Conservation (phyloP, 1,140 invertebrate genomes). For the Caenorhabditis remanei region DNA sequence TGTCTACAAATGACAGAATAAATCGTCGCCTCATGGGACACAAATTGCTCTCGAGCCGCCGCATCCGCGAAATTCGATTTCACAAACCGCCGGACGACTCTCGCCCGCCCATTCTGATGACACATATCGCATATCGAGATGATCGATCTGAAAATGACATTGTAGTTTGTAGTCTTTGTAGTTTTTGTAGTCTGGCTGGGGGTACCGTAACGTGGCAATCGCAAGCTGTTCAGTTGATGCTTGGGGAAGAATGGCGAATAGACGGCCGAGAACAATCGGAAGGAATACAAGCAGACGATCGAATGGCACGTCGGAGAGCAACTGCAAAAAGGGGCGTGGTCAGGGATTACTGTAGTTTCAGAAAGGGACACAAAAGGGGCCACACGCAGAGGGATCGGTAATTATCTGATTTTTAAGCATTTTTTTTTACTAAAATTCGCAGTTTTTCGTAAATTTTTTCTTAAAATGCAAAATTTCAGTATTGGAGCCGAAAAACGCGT, state of each 20-base stretch:
- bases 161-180: background rate
- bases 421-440: too few species aligned
- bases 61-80: slow-evolving; percentile 6
- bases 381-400: too few species aligned
- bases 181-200: background rate
- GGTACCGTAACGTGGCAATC: slow-evolving; percentile 62
- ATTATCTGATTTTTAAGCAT: too few species aligned
- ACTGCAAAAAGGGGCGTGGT: slow-evolving; percentile 58
- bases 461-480: too few species aligned
- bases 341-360: background rate
- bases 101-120: background rate
- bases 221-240: slow-evolving; percentile 63
- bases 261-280: slow-evolving; percentile 69
- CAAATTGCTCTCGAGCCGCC: slow-evolving; percentile 13
- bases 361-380: background rate
- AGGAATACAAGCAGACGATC: slow-evolving; percentile 71
- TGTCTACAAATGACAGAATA: slow-evolving; percentile 48
- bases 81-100: slow-evolving; percentile 18
- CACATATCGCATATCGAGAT: slow-evolving; percentile 67
- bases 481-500: too few species aligned
- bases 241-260: slow-evolving; percentile 69
- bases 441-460: too few species aligned
- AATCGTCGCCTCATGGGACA: slow-evolving; percentile 41
- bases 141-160: slow-evolving; percentile 29
- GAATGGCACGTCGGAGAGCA: slow-evolving; percentile 68